phyloP scores from a whole-genome alignment of 2,888 invertebrate genomes.

The Capitulum mitella region DNA sequence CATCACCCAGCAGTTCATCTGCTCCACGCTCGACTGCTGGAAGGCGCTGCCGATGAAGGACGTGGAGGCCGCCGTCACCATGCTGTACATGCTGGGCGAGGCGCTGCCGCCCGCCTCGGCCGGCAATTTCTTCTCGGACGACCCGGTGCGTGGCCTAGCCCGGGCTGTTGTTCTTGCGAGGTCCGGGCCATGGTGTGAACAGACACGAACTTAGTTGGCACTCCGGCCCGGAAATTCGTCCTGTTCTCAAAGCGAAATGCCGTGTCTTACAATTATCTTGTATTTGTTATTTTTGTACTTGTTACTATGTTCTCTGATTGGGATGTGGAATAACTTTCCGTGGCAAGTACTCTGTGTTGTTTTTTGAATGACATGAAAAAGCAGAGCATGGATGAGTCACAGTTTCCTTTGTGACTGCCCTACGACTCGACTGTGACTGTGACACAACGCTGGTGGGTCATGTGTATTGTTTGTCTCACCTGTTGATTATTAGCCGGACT shows the following conservation, averaged over 20 bases:
- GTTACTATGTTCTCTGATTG: background rate
- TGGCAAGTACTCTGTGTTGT: background rate
- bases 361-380: background rate
- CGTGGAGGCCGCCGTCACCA: constrained; percentile 48
- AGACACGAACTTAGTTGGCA: too few relatives aligned
- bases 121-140: constrained; percentile 45
- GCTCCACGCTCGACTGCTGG: constrained; percentile 45
- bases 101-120: constrained; percentile 44
- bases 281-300: background rate
- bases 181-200: too few relatives aligned
- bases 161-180: background rate
- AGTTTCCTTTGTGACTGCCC: background rate
- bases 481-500: background rate
- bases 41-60: constrained; percentile 45
- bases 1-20: constrained; percentile 41
- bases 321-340: background rate
- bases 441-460: background rate
- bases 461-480: background rate
- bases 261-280: background rate
- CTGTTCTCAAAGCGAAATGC: background rate
- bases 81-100: constrained; percentile 50
- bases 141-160: constrained; percentile 31
- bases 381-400: background rate
- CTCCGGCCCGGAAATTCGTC: background rate
- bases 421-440: background rate